A percentile compares a stretch with the other conserved stretches of the same genome.
Evolutionary conservation across 64 coral and sea anemone species (phyloP).

Genomic region (Montipora capricornis): DNA sequence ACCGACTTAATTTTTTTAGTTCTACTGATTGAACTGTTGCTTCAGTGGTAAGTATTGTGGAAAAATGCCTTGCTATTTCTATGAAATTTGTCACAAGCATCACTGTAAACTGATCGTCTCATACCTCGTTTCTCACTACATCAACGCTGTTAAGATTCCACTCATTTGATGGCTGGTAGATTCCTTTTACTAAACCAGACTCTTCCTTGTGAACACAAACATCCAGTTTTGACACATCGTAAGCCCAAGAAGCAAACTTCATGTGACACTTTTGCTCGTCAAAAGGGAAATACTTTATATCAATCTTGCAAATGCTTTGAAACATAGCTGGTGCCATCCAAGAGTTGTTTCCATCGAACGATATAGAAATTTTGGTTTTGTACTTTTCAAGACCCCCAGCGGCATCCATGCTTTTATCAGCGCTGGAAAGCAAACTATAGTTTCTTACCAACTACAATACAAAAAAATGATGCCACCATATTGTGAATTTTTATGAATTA

Average conservation of each 20-base stretch:
- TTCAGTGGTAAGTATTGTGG: too few species aligned
- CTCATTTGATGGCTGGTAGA: constrained; percentile 80
- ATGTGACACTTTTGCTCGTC: constrained; percentile 54
- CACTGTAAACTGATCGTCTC: not conserved
- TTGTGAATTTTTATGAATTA: too few species aligned
- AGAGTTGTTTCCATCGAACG: constrained; percentile 53
- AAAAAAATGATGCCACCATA: not conserved
- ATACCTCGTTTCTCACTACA: constrained; percentile 48
- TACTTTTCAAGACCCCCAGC: constrained; percentile 30
- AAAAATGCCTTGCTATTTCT: too few species aligned
- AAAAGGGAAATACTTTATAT: constrained; percentile 60
- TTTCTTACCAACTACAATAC: not conserved
- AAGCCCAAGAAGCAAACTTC: constrained; percentile 61
- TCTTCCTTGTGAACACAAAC: constrained; percentile 37
- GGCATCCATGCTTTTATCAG: constrained; percentile 30
- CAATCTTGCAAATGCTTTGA: constrained; percentile 50
- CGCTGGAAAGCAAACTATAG: constrained; percentile 39
- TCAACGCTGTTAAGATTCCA: constrained; percentile 71
- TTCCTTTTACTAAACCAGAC: constrained; percentile 54
- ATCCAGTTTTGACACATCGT: constrained; percentile 34
- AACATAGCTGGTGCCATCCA: constrained; percentile 65
- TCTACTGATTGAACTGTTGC: too few species aligned
- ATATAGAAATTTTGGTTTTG: constrained; percentile 49
- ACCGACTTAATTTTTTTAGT: too few species aligned
- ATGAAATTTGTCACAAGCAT: not conserved